Base-by-base conservation (phyloP, 2,888 invertebrate species). In the Pseudolycoriella hygida region DNA sequence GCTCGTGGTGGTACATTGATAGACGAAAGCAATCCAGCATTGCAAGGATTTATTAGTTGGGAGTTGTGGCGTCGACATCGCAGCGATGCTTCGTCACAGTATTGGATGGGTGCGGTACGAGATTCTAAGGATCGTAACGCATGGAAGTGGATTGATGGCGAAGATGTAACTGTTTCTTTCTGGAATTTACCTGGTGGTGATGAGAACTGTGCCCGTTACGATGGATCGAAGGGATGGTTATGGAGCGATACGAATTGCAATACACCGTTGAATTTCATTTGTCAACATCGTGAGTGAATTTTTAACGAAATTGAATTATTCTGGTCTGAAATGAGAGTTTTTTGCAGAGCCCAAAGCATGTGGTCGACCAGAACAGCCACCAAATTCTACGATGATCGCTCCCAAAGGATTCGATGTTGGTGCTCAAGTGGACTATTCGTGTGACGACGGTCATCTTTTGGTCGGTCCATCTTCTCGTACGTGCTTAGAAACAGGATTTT, bases 1-100 rank as follows among this genome's bases (percentile, higher is more conserved):
- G 71, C 76, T 1, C 72, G 89, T 12, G 88, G 87, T 3, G 88
- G 89, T 0, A 82, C 86, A 0, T 66, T 92, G 30, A 84, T 92
- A 3, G 87, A 89, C 56, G 90, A 92, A 64, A 89, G 88, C 59
- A 92, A 90, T 66, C 89, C 92, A 0, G 90, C 90, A 0, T 69
- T 90, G 31, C 92, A 92, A 65, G 92, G 92, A 1, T 92, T 92
- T 64, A 83, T 92, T 52, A 88, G 88, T 58, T 92, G 92, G 92
- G 92, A 92, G 58, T 67, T 92, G 34, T 92, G 90, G 87, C 71
- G 90, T 50, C 69, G 90, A 43, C 90, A 92, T 62, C 76, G 85
- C 72, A 88, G 84, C 57, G 90, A 92, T 66, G 81, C 84, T 17
- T 85, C 81, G 58, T 90, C 88, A 47, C 89, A 90, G 54, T 92